Conservation (phyloP, 2,888 invertebrate genomes). For the Drosophila limbata region DNA sequence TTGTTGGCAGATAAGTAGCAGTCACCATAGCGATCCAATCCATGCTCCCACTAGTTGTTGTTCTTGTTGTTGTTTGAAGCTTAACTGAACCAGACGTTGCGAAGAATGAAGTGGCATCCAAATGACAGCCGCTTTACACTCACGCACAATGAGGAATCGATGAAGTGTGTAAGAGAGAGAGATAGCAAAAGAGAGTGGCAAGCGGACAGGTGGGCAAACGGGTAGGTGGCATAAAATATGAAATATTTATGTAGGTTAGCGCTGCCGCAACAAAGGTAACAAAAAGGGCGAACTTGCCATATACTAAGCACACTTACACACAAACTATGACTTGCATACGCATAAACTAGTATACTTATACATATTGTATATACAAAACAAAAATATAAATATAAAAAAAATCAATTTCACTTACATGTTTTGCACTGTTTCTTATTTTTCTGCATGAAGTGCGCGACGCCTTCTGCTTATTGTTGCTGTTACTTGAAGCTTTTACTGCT, state of each 20-base stretch:
- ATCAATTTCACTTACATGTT: conserved; percentile 78
- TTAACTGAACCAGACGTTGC: conserved; percentile 44
- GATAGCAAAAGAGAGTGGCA: conserved; percentile 1
- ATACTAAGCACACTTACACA: conserved; percentile 12
- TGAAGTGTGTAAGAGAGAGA: neutral
- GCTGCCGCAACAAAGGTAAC: conserved; percentile 38
- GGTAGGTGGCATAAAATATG: conserved; percentile 38
- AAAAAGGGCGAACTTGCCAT: conserved; percentile 36
- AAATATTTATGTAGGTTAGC: conserved; percentile 53
- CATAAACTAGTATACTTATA: neutral
- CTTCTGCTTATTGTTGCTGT: conserved; percentile 35
- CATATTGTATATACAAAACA: neutral
- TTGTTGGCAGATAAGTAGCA: conserved; percentile 45
- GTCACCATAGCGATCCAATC: conserved; percentile 50
- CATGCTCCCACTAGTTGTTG: conserved; percentile 31
- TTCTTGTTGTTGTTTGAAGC: conserved; percentile 29
- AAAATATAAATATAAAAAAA: conserved; percentile 42
- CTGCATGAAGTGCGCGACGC: conserved; percentile 65
- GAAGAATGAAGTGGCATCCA: conserved; percentile 20
- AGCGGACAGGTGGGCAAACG: conserved; percentile 6
- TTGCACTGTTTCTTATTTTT: conserved; percentile 68
- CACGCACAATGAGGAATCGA: neutral
- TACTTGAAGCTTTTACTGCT: conserved; percentile 42
- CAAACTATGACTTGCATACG: neutral
- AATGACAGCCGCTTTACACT: conserved; percentile 31